phyloP scores from a whole-genome alignment of 2,113 vertebrate species.

The Todiramphus chloris region DNA sequence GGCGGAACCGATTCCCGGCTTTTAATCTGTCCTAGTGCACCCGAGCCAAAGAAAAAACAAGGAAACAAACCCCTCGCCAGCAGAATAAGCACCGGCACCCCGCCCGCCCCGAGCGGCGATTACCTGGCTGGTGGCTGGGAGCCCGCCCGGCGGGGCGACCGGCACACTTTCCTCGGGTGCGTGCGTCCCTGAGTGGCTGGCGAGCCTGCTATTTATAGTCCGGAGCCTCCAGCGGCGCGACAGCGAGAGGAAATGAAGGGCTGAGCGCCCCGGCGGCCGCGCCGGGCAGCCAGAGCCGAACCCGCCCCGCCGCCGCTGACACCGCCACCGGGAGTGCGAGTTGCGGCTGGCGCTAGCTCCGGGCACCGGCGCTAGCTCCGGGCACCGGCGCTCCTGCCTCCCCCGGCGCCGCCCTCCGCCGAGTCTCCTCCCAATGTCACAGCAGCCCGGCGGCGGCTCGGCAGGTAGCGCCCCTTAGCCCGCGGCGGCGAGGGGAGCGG shows the following conservation, averaged over 20 bases:
- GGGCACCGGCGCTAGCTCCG: neutral
- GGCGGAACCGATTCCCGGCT: neutral
- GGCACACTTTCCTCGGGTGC: neutral
- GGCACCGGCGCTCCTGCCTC: neutral
- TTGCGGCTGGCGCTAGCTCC: neutral
- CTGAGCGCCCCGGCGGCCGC: neutral
- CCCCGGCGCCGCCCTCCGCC: neutral
- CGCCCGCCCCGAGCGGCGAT: neutral
- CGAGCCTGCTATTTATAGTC: slow-evolving; percentile 75
- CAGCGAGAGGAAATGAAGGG: neutral
- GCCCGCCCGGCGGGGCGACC: neutral
- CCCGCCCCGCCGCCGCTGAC: neutral
- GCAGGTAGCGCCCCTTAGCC: neutral
- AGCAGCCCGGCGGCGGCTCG: neutral
- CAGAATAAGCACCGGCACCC: neutral
- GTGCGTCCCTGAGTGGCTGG: neutral
- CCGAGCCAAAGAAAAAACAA: neutral
- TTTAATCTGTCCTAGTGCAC: neutral
- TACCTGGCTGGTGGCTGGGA: slow-evolving; percentile 2
- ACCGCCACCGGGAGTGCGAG: slow-evolving; percentile 6
- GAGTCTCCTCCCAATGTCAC: slow-evolving; percentile 64
- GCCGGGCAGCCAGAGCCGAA: neutral
- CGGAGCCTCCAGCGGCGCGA: slow-evolving; percentile 21
- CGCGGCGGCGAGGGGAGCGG: neutral
- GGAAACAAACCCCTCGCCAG: neutral